A percentile compares a stretch with the other conserved stretches of the same genome.
phyloP scores from a whole-genome alignment of 1,140 invertebrate genomes.

The Theocolax elegans region DNA sequence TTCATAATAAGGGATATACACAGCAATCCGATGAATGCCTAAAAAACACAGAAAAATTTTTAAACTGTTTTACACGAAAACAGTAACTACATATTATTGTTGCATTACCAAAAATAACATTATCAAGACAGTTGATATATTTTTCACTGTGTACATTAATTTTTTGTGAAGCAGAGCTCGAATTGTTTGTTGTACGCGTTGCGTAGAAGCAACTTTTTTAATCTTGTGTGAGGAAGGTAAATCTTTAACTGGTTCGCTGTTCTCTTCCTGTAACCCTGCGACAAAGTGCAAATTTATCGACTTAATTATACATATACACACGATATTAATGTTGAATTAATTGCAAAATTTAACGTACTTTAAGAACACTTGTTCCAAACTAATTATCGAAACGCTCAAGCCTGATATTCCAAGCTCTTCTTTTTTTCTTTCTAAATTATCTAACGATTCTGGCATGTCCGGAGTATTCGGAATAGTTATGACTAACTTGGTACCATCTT shows the following conservation, averaged over 20 bases:
- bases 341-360: slow-evolving; percentile 70
- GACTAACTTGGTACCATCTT: slow-evolving; percentile 57
- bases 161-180: slow-evolving; percentile 57
- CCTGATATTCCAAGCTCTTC: slow-evolving; percentile 74
- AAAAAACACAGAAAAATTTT: slow-evolving; percentile 18
- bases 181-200: slow-evolving; percentile 48
- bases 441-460: slow-evolving; percentile 72
- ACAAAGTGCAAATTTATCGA: no score
- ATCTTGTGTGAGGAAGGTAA: no score
- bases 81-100: no score
- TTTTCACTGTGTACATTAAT: slow-evolving; percentile 55
- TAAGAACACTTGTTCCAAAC: slow-evolving; percentile 88
- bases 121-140: slow-evolving; percentile 47
- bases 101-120: slow-evolving; percentile 49
- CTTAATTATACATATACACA: no score
- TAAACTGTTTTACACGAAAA: no score
- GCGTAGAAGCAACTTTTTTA: no score
- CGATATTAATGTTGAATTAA: no score
- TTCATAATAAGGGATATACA: slow-evolving; percentile 52
- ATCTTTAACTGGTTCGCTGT: no score
- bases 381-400: slow-evolving; percentile 83
- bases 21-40: slow-evolving; percentile 54
- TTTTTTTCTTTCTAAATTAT: slow-evolving; percentile 72
- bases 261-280: no score
- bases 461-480: slow-evolving; percentile 65